Conservation (phyloP, 2,113 vertebrate genomes). For the Pteruthius melanotis region DNA sequence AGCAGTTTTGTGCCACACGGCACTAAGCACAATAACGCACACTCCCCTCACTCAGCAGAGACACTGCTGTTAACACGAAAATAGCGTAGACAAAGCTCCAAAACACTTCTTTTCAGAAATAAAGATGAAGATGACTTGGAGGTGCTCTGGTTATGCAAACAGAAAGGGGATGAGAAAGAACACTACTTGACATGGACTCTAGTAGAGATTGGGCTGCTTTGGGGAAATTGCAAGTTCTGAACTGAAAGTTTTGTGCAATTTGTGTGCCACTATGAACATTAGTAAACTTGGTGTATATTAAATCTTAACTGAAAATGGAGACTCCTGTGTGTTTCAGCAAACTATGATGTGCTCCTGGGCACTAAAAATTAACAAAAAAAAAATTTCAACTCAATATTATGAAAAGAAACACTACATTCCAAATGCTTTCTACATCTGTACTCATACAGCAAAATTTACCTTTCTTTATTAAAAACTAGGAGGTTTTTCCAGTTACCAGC, state of each 20-base stretch:
- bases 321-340: neutral
- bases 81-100: accelerated
- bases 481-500: neutral
- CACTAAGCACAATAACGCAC: neutral
- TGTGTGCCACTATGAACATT: neutral
- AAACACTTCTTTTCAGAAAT: neutral
- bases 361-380: neutral
- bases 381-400: neutral
- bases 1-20: neutral
- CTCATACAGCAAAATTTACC: neutral
- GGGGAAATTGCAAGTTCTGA: neutral
- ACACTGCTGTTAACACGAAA: neutral
- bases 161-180: neutral
- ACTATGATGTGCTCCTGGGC: accelerated
- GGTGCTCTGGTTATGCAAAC: neutral
- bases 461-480: neutral
- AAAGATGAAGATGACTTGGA: neutral
- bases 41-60: neutral
- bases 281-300: neutral
- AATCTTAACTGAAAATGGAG: neutral
- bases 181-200: neutral
- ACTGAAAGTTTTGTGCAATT: neutral
- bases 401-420: neutral
- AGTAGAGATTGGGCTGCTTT: neutral
- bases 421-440: neutral